Conservation (phyloP, 2,888 invertebrate species). For the Philaethria dido region DNA sequence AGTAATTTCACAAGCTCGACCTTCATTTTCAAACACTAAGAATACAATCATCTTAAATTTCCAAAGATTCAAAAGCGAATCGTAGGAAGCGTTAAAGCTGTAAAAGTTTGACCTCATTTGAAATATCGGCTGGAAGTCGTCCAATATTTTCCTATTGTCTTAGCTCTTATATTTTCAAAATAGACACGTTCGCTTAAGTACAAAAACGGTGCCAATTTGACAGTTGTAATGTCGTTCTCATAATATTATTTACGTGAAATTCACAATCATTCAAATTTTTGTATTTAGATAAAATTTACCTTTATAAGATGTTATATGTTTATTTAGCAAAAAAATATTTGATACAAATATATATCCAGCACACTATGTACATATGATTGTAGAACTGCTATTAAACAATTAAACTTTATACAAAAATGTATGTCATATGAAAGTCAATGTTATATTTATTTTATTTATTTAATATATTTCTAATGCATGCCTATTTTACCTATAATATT, state of each 20-base stretch:
- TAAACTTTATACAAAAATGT: no score
- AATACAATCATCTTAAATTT: slow-evolving; percentile 41
- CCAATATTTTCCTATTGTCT: slow-evolving; percentile 70
- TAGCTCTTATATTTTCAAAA: slow-evolving; percentile 52
- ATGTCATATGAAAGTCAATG: no score
- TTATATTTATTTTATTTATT: no score
- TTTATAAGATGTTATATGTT: no score
- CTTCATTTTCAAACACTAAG: slow-evolving; percentile 29
- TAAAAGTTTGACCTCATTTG: slow-evolving; percentile 67
- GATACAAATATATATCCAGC: no score
- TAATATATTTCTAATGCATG: no score
- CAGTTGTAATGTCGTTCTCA: slow-evolving; percentile 21
- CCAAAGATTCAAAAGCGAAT: slow-evolving; percentile 38
- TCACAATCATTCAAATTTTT: neutral
- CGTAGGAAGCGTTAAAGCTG: slow-evolving; percentile 40
- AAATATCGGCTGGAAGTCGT: slow-evolving; percentile 70
- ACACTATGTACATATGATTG: no score
- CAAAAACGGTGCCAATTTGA: slow-evolving; percentile 41
- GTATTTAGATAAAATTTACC: no score
- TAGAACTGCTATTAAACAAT: no score
- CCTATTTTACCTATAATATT: no score
- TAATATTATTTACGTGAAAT: neutral
- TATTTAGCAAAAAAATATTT: no score
- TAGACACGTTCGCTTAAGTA: slow-evolving; percentile 48
- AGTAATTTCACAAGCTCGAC: slow-evolving; percentile 21